These are phyloP conservation scores for Vidua macroura DNA, from an alignment of 2,113 vertebrate species.

Conservation along the genomic window DNA sequence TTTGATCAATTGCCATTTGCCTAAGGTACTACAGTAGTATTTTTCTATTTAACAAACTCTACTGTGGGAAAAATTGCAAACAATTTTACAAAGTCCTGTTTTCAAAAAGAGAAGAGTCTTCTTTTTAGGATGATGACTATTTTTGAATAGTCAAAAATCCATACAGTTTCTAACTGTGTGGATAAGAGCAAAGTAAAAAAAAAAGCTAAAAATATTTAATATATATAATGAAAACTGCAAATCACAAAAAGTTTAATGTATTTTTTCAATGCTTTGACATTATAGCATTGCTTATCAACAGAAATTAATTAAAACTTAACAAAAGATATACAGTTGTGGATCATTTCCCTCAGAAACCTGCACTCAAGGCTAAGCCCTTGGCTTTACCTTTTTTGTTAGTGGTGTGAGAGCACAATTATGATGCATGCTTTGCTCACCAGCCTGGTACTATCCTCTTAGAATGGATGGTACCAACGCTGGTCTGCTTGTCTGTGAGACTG, in stretches of 20 bases:
- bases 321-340: background rate
- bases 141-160: too few species aligned
- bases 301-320: background rate
- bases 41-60: background rate
- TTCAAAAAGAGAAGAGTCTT: background rate
- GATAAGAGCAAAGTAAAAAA: background rate
- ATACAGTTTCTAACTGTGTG: background rate
- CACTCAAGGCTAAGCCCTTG: conserved; percentile 65
- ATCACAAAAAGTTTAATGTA: background rate
- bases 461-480: background rate
- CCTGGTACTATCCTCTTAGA: background rate
- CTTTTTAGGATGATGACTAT: background rate
- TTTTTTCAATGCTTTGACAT: background rate
- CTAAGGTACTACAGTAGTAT: background rate
- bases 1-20: background rate
- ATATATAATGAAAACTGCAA: background rate
- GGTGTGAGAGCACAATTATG: background rate
- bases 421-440: background rate
- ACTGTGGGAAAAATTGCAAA: background rate
- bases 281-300: background rate
- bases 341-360: conserved; percentile 26
- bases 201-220: background rate
- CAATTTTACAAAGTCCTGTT: background rate
- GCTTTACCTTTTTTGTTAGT: conserved; percentile 15
- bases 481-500: background rate